Evolutionary conservation across 2,888 invertebrate species (phyloP).

Genomic region (Phymatocera aterrima): DNA sequence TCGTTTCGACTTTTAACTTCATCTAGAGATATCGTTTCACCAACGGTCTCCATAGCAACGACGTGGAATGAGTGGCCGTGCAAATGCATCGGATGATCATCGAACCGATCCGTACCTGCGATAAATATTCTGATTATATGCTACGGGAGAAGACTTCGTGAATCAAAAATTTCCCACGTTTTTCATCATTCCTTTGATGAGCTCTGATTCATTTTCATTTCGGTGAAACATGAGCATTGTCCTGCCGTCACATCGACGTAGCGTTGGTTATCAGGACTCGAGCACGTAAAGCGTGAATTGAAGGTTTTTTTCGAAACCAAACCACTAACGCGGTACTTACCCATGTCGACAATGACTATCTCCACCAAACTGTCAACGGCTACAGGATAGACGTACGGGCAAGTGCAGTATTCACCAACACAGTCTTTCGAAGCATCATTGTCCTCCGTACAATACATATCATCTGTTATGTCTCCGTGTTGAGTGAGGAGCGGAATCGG

Average conservation of each 20-base stretch:
- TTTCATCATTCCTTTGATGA: background rate
- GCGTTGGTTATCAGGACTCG: too few relatives aligned
- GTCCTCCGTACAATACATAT: constrained; percentile 61
- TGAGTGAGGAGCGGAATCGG: constrained; percentile 72
- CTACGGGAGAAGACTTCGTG: background rate
- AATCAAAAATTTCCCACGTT: background rate
- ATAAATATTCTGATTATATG: constrained; percentile 7
- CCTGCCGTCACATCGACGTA: too few relatives aligned
- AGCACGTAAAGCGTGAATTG: background rate
- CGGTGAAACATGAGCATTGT: too few relatives aligned
- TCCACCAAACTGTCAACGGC: constrained; percentile 69
- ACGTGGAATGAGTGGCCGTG: constrained; percentile 73
- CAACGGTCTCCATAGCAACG: constrained; percentile 67
- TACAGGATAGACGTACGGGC: constrained; percentile 67
- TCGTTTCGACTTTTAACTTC: constrained; percentile 66
- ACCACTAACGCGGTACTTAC: constrained; percentile 54
- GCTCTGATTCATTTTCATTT: background rate
- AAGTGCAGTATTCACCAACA: constrained; percentile 68
- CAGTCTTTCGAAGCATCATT: constrained; percentile 63
- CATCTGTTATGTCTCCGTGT: constrained; percentile 61
- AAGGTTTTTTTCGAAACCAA: background rate
- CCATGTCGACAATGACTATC: constrained; percentile 71
- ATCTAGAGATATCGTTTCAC: constrained; percentile 62
- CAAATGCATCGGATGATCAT: constrained; percentile 73
- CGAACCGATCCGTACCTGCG: constrained; percentile 54